phyloP scores from a whole-genome alignment of 2,888 invertebrate genomes.

The Caenorhabditis angaria region DNA sequence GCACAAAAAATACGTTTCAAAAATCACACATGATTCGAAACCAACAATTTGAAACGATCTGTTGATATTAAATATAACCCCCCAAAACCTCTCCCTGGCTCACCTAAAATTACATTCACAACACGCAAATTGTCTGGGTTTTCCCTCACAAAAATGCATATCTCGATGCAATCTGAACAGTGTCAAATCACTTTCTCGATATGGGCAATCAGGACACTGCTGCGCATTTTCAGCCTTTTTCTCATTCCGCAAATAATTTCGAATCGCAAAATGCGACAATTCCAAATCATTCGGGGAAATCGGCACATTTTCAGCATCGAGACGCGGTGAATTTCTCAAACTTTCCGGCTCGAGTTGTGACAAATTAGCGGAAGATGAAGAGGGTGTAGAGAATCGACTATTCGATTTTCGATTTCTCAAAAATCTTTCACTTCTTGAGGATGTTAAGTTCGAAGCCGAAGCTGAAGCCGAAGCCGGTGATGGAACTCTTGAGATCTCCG shows the following conservation, averaged over 20 bases:
- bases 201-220: constrained; percentile 50
- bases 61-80: too few species aligned
- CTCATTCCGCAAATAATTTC: constrained; percentile 12
- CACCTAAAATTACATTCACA: constrained; percentile 46
- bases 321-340: too few species aligned
- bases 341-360: too few species aligned
- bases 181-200: constrained; percentile 15
- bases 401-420: neutral
- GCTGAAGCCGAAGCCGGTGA: neutral
- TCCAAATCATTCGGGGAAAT: neutral
- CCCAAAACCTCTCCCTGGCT: constrained; percentile 10
- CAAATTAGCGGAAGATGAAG: constrained; percentile 10
- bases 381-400: constrained; percentile 11
- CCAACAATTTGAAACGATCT: too few species aligned
- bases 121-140: constrained; percentile 46
- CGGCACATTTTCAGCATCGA: neutral
- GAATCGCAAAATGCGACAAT: constrained; percentile 19
- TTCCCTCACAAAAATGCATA: constrained; percentile 42
- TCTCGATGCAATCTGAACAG: constrained; percentile 45
- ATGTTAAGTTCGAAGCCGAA: neutral
- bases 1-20: too few species aligned
- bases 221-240: neutral
- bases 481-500: neutral
- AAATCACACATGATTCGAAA: too few species aligned
- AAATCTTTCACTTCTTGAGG: neutral